Percentiles rank a stretch among this genome's conserved stretches.
Evolutionary conservation across 2,888 invertebrate genomes (phyloP).

Genomic region (Phania funesta): DNA sequence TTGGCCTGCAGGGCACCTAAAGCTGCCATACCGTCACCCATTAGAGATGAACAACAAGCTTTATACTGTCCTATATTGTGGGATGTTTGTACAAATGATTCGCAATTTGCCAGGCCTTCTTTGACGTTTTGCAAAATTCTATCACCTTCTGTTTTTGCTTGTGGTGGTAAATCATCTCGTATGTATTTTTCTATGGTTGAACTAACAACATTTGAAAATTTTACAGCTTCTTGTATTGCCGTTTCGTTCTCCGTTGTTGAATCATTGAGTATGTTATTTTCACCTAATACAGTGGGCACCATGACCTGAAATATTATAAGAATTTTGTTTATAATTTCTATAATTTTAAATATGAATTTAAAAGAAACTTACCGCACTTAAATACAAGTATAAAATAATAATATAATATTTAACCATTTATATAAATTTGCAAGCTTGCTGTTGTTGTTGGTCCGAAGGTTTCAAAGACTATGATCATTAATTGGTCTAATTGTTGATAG

Average conservation of each 20-base stretch:
- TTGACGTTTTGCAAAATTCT: constrained; percentile 48
- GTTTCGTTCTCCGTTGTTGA: neutral
- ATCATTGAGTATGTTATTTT: neutral
- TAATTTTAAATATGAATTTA: neutral
- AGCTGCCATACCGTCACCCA: constrained; percentile 51
- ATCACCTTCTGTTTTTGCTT: constrained; percentile 50
- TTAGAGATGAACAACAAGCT: constrained; percentile 53
- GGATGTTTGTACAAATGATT: constrained; percentile 21
- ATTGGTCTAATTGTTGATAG: neutral
- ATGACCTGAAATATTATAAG: constrained; percentile 5
- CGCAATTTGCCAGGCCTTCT: constrained; percentile 54
- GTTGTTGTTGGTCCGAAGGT: neutral
- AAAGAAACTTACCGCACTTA: constrained; percentile 11
- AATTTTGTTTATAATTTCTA: neutral
- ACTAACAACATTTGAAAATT: constrained; percentile 45
- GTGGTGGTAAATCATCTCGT: constrained; percentile 45
- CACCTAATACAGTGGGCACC: neutral
- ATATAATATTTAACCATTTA: neutral
- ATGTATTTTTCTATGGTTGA: constrained; percentile 48
- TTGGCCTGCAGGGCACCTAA: constrained; percentile 48
- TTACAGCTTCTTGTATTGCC: constrained; percentile 53
- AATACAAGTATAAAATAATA: neutral
- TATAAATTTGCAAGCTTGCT: neutral
- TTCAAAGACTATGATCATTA: neutral
- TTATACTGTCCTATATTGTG: constrained; percentile 64